Evolutionary conservation across 2,888 invertebrate genomes (phyloP).

Genomic region (Ormyrus thymus): DNA sequence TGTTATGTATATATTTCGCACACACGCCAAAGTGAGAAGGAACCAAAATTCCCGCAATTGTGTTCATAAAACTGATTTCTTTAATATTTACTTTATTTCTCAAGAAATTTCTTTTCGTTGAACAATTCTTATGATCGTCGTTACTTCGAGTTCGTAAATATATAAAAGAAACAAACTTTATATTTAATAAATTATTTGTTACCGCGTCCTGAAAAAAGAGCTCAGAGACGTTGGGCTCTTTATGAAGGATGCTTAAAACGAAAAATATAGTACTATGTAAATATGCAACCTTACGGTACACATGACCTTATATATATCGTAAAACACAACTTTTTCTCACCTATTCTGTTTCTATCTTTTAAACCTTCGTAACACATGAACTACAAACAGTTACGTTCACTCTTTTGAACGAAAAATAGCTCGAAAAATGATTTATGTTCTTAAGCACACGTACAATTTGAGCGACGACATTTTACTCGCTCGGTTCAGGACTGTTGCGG

Average conservation of each 20-base stretch:
- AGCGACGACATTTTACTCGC: constrained; percentile 27
- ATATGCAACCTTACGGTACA: background rate
- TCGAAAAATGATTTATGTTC: background rate
- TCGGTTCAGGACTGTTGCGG: constrained; percentile 70
- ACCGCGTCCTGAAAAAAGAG: constrained; percentile 28
- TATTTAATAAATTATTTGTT: background rate
- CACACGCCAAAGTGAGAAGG: background rate
- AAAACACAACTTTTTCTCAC: background rate
- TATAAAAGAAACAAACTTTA: background rate
- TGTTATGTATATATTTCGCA: constrained; percentile 19
- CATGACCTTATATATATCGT: background rate
- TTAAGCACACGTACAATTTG: constrained; percentile 11
- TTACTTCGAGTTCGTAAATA: constrained; percentile 55
- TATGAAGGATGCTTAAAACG: constrained; percentile 15
- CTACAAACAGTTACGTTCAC: background rate
- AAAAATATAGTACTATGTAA: background rate
- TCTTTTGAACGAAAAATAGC: background rate
- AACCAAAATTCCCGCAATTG: too few relatives aligned
- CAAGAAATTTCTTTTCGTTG: constrained; percentile 3
- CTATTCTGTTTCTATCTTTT: too few relatives aligned
- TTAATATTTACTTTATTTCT: background rate
- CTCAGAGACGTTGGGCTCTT: constrained; percentile 21
- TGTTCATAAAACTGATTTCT: background rate
- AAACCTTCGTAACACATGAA: background rate
- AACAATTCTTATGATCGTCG: constrained; percentile 34